phyloP scores from a whole-genome alignment of 2,888 invertebrate species.

The Erebia palarica region DNA sequence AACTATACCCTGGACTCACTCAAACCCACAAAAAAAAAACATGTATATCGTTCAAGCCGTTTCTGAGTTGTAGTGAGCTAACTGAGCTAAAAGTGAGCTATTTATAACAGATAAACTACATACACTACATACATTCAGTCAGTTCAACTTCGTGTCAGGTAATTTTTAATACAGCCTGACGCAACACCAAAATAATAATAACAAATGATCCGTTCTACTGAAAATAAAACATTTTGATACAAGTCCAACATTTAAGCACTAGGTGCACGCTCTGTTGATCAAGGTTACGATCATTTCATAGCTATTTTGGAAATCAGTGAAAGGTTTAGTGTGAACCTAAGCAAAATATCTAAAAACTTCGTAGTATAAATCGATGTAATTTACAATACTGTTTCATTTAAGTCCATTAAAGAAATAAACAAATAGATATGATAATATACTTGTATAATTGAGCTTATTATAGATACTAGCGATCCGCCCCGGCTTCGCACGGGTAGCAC shows the following conservation, averaged over 20 bases:
- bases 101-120: no score
- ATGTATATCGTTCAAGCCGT: no score
- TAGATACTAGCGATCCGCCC: no score
- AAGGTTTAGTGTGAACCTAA: constrained; percentile 7
- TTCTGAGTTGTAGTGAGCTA: no score
- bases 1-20: no score
- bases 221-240: constrained; percentile 6
- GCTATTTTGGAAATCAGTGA: constrained; percentile 18
- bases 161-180: background rate
- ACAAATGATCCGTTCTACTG: background rate
- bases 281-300: constrained; percentile 13
- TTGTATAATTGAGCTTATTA: no score
- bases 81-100: no score
- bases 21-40: no score
- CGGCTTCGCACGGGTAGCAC: no score
- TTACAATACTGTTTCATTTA: background rate
- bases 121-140: no score
- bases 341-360: background rate
- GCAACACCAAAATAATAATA: background rate
- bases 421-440: background rate
- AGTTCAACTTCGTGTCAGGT: no score
- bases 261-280: constrained; percentile 13
- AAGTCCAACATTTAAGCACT: background rate
- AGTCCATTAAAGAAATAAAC: background rate
- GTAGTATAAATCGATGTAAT: background rate